A percentile compares a stretch with the other conserved stretches of the same genome.
Conservation (phyloP, 2,888 invertebrate genomes). For the Pristionchus mayeri region DNA sequence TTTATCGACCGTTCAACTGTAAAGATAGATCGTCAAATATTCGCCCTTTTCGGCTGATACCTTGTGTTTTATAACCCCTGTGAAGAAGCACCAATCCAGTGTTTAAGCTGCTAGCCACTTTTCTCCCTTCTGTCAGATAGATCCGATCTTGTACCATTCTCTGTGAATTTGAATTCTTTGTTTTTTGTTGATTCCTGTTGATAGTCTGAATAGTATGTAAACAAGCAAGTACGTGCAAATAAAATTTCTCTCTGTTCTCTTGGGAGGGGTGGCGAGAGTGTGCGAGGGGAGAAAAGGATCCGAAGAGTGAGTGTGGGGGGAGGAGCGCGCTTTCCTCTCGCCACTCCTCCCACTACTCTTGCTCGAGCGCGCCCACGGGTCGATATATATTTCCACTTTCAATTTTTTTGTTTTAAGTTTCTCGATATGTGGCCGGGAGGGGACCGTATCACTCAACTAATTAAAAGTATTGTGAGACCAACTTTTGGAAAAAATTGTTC, state of each 20-base stretch:
- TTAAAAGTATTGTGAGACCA: slow-evolving; percentile 39
- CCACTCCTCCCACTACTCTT: not conserved
- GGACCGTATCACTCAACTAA: not conserved
- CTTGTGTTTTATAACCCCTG: slow-evolving; percentile 9
- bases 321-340: not conserved
- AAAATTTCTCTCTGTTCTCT: not conserved
- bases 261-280: not conserved
- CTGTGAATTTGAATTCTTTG: not conserved
- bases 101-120: slow-evolving; percentile 32
- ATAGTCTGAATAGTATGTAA: not conserved
- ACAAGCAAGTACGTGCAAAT: not conserved
- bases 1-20: slow-evolving; percentile 34
- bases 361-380: slow-evolving; percentile 22
- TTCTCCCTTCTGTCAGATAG: not conserved
- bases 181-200: not conserved
- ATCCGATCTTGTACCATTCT: not conserved
- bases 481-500: slow-evolving; percentile 60
- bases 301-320: not conserved
- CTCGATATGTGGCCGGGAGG: slow-evolving; percentile 7
- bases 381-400: slow-evolving; percentile 15
- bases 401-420: not conserved
- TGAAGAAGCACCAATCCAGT: not conserved
- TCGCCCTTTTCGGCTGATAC: not conserved
- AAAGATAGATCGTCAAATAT: not conserved
- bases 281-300: not conserved